These are phyloP conservation scores for Phyllotreta cruciferae DNA, from an alignment of 2,888 invertebrate species.

Conservation along the genomic window DNA sequence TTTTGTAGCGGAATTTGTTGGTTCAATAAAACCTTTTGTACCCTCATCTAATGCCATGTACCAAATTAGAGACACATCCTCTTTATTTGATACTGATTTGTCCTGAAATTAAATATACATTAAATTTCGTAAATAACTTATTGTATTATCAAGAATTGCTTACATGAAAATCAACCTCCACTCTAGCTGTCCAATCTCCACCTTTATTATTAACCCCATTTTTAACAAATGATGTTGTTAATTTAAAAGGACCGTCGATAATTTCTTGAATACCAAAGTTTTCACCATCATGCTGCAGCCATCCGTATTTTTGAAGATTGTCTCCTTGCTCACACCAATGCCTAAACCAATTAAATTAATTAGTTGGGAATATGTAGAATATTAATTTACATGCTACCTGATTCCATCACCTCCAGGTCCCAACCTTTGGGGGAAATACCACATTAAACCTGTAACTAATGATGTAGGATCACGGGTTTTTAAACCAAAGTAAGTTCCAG, in stretches of 20 bases:
- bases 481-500: slow-evolving; percentile 89
- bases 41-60: slow-evolving; percentile 83
- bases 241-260: slow-evolving; percentile 75
- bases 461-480: slow-evolving; percentile 90
- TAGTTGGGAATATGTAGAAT: not conserved
- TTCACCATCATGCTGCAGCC: slow-evolving; percentile 92
- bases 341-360: slow-evolving; percentile 57
- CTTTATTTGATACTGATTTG: slow-evolving; percentile 36
- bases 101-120: slow-evolving; percentile 17
- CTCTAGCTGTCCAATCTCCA: slow-evolving; percentile 92
- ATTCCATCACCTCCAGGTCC: slow-evolving; percentile 77
- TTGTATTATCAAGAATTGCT: slow-evolving; percentile 26
- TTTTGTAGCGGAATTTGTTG: slow-evolving; percentile 63
- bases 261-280: slow-evolving; percentile 92
- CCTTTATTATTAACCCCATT: slow-evolving; percentile 79
- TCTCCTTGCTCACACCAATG: slow-evolving; percentile 95
- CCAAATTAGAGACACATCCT: slow-evolving; percentile 76
- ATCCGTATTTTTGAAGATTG: slow-evolving; percentile 80
- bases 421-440: slow-evolving; percentile 82
- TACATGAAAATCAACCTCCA: slow-evolving; percentile 69
- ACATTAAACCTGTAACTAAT: slow-evolving; percentile 93
- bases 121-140: not conserved
- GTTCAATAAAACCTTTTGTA: slow-evolving; percentile 66
- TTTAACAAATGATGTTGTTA: slow-evolving; percentile 91
- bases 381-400: slow-evolving; percentile 59